Percentiles rank a stretch among this genome's conserved stretches.
phyloP scores from a whole-genome alignment of 2,888 invertebrate genomes.

The Tipula confusa region DNA sequence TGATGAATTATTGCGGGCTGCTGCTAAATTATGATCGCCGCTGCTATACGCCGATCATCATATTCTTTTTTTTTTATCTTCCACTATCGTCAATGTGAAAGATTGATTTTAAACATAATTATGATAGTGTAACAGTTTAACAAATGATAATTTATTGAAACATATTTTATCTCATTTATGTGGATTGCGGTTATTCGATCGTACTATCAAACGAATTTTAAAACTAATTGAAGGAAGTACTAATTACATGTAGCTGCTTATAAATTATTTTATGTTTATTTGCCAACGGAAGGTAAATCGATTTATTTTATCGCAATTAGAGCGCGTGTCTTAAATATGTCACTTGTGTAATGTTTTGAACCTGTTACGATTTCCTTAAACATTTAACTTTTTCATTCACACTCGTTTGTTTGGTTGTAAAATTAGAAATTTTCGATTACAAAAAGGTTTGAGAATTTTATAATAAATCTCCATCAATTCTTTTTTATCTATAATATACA shows the following conservation, averaged over 20 bases:
- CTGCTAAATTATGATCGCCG: background rate
- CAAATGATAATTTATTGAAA: background rate
- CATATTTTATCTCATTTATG: background rate
- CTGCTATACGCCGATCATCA: too few species aligned
- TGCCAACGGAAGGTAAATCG: too few species aligned
- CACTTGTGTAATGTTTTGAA: too few species aligned
- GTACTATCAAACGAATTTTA: background rate
- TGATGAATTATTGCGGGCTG: constrained; percentile 20
- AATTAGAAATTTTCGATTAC: too few species aligned
- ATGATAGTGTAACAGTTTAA: background rate
- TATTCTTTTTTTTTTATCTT: background rate
- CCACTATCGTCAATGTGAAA: background rate
- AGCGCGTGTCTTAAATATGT: too few species aligned
- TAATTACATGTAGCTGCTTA: background rate
- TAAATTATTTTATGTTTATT: background rate
- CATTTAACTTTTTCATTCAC: too few species aligned
- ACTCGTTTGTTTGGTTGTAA: too few species aligned
- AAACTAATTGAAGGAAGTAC: background rate
- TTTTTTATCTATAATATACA: too few species aligned
- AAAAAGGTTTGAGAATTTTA: too few species aligned
- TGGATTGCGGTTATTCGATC: background rate
- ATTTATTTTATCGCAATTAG: too few species aligned
- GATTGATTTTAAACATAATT: background rate
- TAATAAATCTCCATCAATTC: too few species aligned
- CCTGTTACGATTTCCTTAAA: too few species aligned